Evolutionary conservation across 2,113 vertebrate genomes (phyloP), one percentile per base, ranked within the genome.

Genomic region (Leucoraja erinaceus): DNA sequence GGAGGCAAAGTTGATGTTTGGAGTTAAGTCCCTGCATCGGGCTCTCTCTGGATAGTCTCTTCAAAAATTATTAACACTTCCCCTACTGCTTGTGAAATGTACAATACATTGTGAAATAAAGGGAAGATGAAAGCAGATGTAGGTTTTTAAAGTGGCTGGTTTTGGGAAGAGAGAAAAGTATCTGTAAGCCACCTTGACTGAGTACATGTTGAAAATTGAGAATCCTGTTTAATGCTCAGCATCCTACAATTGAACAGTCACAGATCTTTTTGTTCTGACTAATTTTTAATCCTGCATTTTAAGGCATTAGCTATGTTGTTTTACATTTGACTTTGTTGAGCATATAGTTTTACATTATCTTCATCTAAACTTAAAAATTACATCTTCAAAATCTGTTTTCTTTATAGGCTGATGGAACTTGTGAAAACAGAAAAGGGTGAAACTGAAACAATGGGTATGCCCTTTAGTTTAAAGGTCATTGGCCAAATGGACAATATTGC

Each of bases 401-500:
- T 92, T 84, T 84, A 14, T 94, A 98, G 97, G 94, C 94, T 97
- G 92, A 97, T 96, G 93, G 96, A 97, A 74, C 94, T 95, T 18
- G 95, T 97, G 88, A 96, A 94, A 93, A 94, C 93, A 28, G 95
- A 96, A 33, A 96, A 96, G 54, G 93, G 68, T 0, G 96, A 97
- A 93, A 95, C 94, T 0, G 96, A 96, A 93, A 92, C 93, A 93
- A 93, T 94, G 93, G 94, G 93, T 0, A 56, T 96, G 38, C 95
- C 94, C 0, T 93, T 93, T 93, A 95, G 94, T 93, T 93, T 94
- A 93, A 96, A 94, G 94, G 95, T 93, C 6, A 94, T 95, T 0
- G 97, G 97, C 7, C 97, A 95, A 91, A 95, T 97, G 0, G 96
- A 97, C 56, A 93, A 94, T 25, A 94, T 98, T 0, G 8, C 94